These are phyloP conservation scores for Orthosia incerta DNA, from an alignment of 2,888 invertebrate species.

Conservation along the genomic window DNA sequence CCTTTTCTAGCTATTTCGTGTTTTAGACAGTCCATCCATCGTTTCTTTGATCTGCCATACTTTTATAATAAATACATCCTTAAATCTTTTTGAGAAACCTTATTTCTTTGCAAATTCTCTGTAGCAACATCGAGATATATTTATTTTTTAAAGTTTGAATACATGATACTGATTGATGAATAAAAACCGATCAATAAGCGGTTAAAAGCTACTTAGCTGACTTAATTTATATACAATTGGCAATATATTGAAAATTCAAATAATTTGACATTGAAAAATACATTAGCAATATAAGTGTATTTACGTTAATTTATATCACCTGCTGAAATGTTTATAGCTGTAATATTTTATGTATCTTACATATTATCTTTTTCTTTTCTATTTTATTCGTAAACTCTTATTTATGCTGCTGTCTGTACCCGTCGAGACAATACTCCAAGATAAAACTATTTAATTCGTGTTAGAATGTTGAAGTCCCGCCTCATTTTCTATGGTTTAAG, in stretches of 20 bases:
- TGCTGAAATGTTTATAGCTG: not conserved
- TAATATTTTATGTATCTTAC: too few relatives aligned
- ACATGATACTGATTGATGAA: not conserved
- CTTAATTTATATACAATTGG: too few relatives aligned
- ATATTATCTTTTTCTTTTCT: too few relatives aligned
- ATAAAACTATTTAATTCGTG: constrained; percentile 48
- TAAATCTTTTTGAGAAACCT: too few relatives aligned
- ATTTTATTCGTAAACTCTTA: not conserved
- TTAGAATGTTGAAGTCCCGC: constrained; percentile 35
- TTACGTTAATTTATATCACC: not conserved
- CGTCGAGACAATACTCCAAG: constrained; percentile 24
- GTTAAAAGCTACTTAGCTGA: not conserved
- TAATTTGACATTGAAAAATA: not conserved
- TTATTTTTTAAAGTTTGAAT: not conserved
- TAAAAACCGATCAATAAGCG: not conserved
- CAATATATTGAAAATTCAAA: not conserved
- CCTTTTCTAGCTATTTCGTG: too few relatives aligned
- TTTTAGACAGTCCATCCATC: too few relatives aligned
- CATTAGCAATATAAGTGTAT: not conserved
- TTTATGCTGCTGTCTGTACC: constrained; percentile 20
- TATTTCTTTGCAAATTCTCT: too few relatives aligned
- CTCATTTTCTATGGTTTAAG: constrained; percentile 31
- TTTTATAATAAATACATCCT: too few relatives aligned
- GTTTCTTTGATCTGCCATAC: too few relatives aligned
- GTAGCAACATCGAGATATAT: not conserved